Conservation (phyloP, 2,797 vertebrate species). For the Enteromius afrohamiltoni region DNA sequence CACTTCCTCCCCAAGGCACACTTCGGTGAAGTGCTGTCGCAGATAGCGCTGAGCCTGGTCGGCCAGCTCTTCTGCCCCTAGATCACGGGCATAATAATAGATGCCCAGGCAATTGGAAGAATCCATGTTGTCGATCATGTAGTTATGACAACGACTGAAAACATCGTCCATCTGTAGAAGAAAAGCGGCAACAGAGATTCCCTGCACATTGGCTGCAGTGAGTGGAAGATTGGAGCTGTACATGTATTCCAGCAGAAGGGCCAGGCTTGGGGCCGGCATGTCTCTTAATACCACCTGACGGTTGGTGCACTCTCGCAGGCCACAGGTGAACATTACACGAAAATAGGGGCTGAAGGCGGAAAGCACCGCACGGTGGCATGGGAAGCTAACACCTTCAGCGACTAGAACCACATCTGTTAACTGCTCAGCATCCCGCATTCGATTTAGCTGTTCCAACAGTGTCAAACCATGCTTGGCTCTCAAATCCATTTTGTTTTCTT, state of each 20-base stretch:
- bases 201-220: conserved; percentile 87
- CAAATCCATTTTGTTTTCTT: conserved; percentile 74
- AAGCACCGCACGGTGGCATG: conserved; percentile 91
- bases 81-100: conserved; percentile 91
- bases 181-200: conserved; percentile 88
- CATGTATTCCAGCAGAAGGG: conserved; percentile 88
- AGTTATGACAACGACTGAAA: conserved; percentile 84
- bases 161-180: conserved; percentile 96
- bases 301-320: conserved; percentile 86
- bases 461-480: conserved; percentile 81
- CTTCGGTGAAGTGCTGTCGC: conserved; percentile 91
- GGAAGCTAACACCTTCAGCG: conserved; percentile 89
- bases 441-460: conserved; percentile 85
- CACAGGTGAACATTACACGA: conserved; percentile 97
- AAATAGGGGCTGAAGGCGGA: conserved; percentile 98
- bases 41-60: conserved; percentile 86
- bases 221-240: conserved; percentile 87
- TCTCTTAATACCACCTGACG: conserved; percentile 87
- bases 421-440: conserved; percentile 87
- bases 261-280: conserved; percentile 86
- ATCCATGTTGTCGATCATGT: conserved; percentile 97
- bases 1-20: conserved; percentile 91
- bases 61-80: conserved; percentile 91
- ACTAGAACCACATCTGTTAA: conserved; percentile 91
- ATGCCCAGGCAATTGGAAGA: conserved; percentile 94